Evolutionary conservation across 2,888 invertebrate genomes (phyloP).

Genomic region (Apamea sordens): DNA sequence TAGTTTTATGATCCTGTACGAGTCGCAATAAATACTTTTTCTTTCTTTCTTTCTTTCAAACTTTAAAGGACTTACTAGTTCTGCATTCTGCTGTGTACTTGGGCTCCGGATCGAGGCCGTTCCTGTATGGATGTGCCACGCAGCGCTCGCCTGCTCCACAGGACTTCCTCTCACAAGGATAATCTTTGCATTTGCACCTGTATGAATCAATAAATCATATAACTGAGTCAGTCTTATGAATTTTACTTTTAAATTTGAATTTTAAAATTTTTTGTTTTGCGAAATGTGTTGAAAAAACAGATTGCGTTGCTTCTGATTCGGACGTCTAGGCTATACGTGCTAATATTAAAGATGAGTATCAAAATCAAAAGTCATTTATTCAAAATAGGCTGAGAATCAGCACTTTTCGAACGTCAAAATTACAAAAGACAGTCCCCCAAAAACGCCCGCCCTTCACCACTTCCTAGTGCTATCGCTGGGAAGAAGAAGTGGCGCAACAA

Average conservation of each 20-base stretch:
- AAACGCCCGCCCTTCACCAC: too few species aligned
- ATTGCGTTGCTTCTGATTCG: background rate
- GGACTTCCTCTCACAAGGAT: slow-evolving; percentile 92
- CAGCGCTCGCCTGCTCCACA: slow-evolving; percentile 93
- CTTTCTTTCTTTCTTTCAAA: too few species aligned
- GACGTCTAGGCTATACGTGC: background rate
- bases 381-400: too few species aligned
- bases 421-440: too few species aligned
- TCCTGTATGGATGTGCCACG: slow-evolving; percentile 90
- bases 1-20: too few species aligned
- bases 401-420: too few species aligned
- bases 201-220: background rate
- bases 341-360: background rate
- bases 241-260: too few species aligned
- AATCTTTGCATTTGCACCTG: slow-evolving; percentile 85
- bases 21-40: too few species aligned
- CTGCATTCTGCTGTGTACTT: slow-evolving; percentile 91
- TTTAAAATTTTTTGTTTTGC: too few species aligned
- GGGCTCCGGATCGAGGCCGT: slow-evolving; percentile 76
- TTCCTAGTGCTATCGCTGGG: too few species aligned
- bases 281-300: background rate
- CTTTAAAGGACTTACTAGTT: slow-evolving; percentile 86
- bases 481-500: too few species aligned
- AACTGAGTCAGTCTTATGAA: background rate
- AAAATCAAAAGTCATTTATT: too few species aligned